phyloP scores from a whole-genome alignment of 2,888 invertebrate species.

The Eupithecia pulchellata region DNA sequence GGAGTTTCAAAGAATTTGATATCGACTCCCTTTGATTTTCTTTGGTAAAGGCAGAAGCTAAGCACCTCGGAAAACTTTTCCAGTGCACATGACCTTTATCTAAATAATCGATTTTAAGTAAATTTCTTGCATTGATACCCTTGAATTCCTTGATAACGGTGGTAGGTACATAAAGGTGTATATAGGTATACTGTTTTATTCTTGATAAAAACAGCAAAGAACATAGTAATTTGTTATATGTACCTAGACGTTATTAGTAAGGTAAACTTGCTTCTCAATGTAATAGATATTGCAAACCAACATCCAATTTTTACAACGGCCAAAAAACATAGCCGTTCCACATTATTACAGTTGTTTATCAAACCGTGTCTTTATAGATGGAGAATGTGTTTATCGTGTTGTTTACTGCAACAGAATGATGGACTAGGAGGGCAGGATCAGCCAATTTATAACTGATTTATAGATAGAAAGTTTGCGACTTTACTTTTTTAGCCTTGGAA shows the following conservation, averaged over 20 bases:
- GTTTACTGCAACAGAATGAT: conserved; percentile 31
- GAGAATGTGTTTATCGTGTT: conserved; percentile 33
- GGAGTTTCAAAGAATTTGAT: neutral
- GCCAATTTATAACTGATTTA: conserved; percentile 28
- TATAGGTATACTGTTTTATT: neutral
- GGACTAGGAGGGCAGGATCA: conserved; percentile 21
- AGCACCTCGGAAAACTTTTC: neutral
- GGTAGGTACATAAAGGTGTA: neutral
- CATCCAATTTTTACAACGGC: neutral
- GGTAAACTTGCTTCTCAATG: neutral
- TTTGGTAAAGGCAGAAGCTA: neutral
- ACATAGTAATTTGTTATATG: neutral
- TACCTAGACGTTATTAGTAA: neutral
- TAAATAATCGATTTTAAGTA: neutral
- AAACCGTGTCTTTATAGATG: conserved; percentile 17
- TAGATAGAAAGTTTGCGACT: conserved; percentile 22
- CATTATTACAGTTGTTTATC: conserved; percentile 28
- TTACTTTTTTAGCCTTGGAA: conserved; percentile 8
- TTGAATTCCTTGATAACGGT: neutral
- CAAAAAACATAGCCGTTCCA: conserved; percentile 14
- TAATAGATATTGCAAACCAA: neutral
- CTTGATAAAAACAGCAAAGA: neutral
- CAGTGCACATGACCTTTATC: neutral
- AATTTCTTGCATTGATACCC: neutral
- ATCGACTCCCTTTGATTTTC: neutral